Evolutionary conservation across 2,113 vertebrate species (phyloP).

Genomic region (Madoqua kirkii): DNA sequence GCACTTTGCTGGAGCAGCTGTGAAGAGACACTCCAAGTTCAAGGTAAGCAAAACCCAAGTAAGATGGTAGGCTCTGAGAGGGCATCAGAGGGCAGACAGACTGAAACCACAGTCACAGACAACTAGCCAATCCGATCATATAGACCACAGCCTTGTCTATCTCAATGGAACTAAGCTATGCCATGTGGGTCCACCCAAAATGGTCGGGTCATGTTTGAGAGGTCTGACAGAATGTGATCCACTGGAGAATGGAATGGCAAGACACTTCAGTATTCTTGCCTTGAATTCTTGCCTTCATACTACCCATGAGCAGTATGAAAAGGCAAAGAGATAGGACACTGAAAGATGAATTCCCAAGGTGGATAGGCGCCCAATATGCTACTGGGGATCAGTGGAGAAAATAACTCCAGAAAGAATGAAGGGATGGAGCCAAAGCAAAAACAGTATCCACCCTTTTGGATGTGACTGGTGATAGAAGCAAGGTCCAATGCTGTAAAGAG

Average conservation of each 20-base stretch:
- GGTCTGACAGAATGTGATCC: background rate
- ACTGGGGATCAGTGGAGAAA: background rate
- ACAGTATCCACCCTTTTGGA: background rate
- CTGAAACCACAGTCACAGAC: background rate
- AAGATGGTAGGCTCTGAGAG: background rate
- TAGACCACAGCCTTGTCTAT: background rate
- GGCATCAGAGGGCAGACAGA: background rate
- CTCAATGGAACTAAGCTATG: background rate
- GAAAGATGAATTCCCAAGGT: background rate
- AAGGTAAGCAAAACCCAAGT: background rate
- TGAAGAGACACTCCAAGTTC: background rate
- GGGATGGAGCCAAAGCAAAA: background rate
- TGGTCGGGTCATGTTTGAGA: accelerated
- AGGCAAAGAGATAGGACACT: background rate
- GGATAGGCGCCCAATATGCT: background rate
- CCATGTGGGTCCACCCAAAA: background rate
- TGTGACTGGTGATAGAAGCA: background rate
- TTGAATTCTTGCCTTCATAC: too few species aligned
- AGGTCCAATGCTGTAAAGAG: background rate
- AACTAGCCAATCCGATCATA: background rate
- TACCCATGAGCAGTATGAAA: background rate
- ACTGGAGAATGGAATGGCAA: background rate
- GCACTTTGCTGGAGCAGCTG: background rate
- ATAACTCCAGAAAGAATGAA: background rate
- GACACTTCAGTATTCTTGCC: background rate